These are phyloP conservation scores for Pogonus chalceus DNA, from an alignment of 1,140 invertebrate genomes.

Conservation along the genomic window DNA sequence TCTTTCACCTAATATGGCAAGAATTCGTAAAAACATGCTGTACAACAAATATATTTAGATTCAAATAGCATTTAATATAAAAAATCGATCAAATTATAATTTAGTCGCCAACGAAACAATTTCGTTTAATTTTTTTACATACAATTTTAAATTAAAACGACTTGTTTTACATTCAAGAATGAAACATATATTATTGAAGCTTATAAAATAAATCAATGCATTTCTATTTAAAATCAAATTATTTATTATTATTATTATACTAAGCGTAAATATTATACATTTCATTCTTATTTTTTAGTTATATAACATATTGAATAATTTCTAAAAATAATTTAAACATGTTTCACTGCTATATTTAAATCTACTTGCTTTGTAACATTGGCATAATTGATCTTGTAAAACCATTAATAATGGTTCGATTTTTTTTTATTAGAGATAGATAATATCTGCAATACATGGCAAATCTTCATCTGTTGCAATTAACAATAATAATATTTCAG, in stretches of 20 bases:
- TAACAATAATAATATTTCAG: not conserved
- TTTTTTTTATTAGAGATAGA: not conserved
- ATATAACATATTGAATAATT: too few species aligned
- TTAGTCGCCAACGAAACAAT: too few species aligned
- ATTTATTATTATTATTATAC: too few species aligned
- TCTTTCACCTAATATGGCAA: slow-evolving; percentile 29
- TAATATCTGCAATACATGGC: not conserved
- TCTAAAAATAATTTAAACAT: too few species aligned
- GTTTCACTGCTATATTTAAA: not conserved
- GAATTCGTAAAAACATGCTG: slow-evolving; percentile 25
- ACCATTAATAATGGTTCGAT: not conserved
- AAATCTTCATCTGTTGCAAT: not conserved
- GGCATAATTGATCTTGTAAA: not conserved
- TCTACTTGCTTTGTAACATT: slow-evolving; percentile 7
- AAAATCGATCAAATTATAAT: not conserved
- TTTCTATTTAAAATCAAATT: too few species aligned
- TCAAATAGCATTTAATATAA: not conserved
- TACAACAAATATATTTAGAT: not conserved
- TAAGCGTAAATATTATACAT: too few species aligned
- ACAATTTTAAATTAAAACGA: too few species aligned
- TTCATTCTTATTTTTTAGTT: too few species aligned
- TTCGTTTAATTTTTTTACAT: too few species aligned
- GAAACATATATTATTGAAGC: too few species aligned
- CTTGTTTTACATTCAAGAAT: too few species aligned
- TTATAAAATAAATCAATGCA: too few species aligned